Base-by-base conservation (phyloP, 2,888 invertebrate species). In the Fragum fragum region DNA sequence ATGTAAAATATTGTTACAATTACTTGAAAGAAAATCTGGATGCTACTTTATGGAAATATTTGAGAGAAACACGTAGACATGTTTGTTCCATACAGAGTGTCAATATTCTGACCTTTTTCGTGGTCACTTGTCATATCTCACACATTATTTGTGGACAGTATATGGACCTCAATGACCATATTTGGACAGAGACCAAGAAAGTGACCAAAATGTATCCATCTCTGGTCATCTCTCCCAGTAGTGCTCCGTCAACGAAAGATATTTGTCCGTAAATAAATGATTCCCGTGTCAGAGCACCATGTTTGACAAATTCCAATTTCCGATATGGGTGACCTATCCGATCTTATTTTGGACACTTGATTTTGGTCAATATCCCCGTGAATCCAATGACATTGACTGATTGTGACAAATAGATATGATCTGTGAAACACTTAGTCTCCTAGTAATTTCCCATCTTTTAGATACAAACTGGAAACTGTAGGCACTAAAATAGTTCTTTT, bases 281-380 rank as follows among this genome's bases (percentile, higher is more conserved):
- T 66, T 42, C 66, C 42, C 42, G 66, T 66, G 66, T 66, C 66
- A 66, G 36, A 66, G 66, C 66, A 39, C 23, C 21, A 23, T 66
- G 66, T 66, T 42, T 66, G 66, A 66, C 66, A 66, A 66, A 66
- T 66, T 66, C 66, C 66, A 66, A 66, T 66, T 66, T 66, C 66
- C 66, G 39, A 66, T 66, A 42, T 21, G 21, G 66, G 66, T 66
- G 66, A 66, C 66, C 66, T 66, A 66, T 66, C 28, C 23, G 66
- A 66, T 66, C 66, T 66, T 23, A 66, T 39, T 66, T 42, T 66
- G 66, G 66, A 42, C 66, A 66, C 66, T 66, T 66, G 66, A 66
- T 66, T 66, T 66, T 66, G 36, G 66, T 36, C 66, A 66, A 66
- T 66, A 66, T 66, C 66, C 66, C 63, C 1, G 23, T 18, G 63